Conservation (phyloP, 2,113 vertebrate genomes). For the Perca schrenkii region DNA sequence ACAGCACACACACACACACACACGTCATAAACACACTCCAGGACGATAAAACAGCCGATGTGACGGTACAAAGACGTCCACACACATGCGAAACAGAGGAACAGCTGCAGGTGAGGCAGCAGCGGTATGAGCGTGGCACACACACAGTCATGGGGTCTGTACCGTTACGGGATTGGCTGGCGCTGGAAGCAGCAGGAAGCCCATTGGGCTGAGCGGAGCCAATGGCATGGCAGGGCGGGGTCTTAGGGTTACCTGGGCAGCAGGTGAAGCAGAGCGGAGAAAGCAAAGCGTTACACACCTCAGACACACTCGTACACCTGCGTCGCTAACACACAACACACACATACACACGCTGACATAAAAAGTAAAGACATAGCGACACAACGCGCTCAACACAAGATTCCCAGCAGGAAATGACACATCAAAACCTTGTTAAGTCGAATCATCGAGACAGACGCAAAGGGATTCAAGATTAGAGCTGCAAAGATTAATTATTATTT, state of each 20-base stretch:
- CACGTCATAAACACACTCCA: not conserved
- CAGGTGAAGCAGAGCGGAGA: conserved; percentile 80
- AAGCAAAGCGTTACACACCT: conserved; percentile 76
- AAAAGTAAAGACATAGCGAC: not conserved
- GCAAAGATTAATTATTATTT: too few relatives aligned
- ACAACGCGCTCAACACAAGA: not conserved
- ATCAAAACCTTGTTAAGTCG: not conserved
- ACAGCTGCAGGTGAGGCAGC: conserved; percentile 42
- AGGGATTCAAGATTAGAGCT: too few relatives aligned
- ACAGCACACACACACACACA: conserved; percentile 21
- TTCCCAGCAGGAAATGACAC: conserved; percentile 2
- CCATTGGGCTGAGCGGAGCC: conserved; percentile 80
- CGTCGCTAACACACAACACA: conserved; percentile 9
- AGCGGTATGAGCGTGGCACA: conserved; percentile 41
- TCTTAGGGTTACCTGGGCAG: conserved; percentile 82
- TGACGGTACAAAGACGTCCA: conserved; percentile 20
- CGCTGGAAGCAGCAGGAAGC: conserved; percentile 71
- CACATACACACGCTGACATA: conserved; percentile 8
- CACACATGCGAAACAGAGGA: conserved; percentile 43
- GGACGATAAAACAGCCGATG: conserved; percentile 5
- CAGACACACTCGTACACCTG: conserved; percentile 19
- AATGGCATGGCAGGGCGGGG: conserved; percentile 79
- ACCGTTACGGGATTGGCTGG: conserved; percentile 82
- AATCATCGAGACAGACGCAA: not conserved
- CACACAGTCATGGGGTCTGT: conserved; percentile 73